phyloP scores from a whole-genome alignment of 2,113 vertebrate genomes.

The Regulus satrapa region DNA sequence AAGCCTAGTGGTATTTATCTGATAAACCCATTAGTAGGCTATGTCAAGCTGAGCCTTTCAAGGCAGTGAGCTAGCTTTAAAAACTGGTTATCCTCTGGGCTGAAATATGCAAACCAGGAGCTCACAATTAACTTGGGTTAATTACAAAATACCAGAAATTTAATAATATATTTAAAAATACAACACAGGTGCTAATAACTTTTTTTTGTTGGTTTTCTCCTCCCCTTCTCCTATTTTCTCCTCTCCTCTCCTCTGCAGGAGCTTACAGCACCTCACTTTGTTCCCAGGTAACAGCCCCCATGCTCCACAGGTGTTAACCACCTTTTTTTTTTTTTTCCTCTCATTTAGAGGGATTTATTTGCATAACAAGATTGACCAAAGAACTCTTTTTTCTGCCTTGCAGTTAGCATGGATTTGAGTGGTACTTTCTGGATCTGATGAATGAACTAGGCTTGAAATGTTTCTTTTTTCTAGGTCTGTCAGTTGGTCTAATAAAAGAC shows the following conservation, averaged over 20 bases:
- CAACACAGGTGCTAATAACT: slow-evolving; percentile 23
- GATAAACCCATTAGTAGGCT: slow-evolving; percentile 28
- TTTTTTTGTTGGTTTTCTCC: not conserved
- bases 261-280: not conserved
- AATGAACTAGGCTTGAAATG: not conserved
- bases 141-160: slow-evolving; percentile 56
- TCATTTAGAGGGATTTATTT: slow-evolving; percentile 5
- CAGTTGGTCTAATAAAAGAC: not conserved
- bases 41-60: slow-evolving; percentile 28
- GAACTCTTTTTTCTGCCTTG: not conserved
- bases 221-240: not conserved
- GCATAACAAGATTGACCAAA: not conserved
- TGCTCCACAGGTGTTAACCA: slow-evolving; percentile 13
- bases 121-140: slow-evolving; percentile 35
- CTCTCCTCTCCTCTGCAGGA: not conserved
- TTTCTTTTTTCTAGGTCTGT: not conserved
- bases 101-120: slow-evolving; percentile 42
- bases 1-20: slow-evolving; percentile 50
- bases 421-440: not conserved
- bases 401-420: not conserved
- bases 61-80: slow-evolving; percentile 14
- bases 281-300: not conserved
- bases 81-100: slow-evolving; percentile 53
- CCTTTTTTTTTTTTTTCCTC: not conserved
- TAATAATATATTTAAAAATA: slow-evolving; percentile 52